Evolutionary conservation across 2,888 invertebrate species (phyloP).

Genomic region (Spodoptera littoralis): DNA sequence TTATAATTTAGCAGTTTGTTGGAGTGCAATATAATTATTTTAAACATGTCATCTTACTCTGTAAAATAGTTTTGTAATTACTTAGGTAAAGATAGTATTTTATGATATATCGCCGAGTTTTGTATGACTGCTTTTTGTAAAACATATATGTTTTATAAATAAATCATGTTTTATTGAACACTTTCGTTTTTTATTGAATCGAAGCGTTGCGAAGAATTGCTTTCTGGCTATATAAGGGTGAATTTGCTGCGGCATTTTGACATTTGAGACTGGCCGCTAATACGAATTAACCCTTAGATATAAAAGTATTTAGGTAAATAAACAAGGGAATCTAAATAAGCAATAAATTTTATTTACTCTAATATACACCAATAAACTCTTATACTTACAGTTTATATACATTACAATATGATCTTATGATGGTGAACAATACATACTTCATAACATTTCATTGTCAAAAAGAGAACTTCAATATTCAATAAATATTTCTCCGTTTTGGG

Average conservation of each 20-base stretch:
- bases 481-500: no score
- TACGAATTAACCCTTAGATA: no score
- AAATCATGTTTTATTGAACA: constrained; percentile 61
- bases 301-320: background rate
- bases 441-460: constrained; percentile 4
- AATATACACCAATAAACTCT: constrained; percentile 55
- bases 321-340: constrained; percentile 32
- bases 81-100: constrained; percentile 44
- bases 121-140: constrained; percentile 59
- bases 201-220: background rate
- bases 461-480: no score
- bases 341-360: constrained; percentile 51
- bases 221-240: no score
- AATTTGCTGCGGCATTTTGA: no score
- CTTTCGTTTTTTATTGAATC: background rate
- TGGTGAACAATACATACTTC: constrained; percentile 30
- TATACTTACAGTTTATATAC: constrained; percentile 54
- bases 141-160: constrained; percentile 66
- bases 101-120: constrained; percentile 44
- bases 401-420: constrained; percentile 51
- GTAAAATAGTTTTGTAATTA: constrained; percentile 53
- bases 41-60: constrained; percentile 9
- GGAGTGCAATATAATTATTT: constrained; percentile 19
- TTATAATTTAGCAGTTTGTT: constrained; percentile 4
- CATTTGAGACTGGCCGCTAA: no score